A percentile compares a stretch with the other conserved stretches of the same genome.
Conservation (phyloP, 1,140 invertebrate species). For the Drosophila albomicans region DNA sequence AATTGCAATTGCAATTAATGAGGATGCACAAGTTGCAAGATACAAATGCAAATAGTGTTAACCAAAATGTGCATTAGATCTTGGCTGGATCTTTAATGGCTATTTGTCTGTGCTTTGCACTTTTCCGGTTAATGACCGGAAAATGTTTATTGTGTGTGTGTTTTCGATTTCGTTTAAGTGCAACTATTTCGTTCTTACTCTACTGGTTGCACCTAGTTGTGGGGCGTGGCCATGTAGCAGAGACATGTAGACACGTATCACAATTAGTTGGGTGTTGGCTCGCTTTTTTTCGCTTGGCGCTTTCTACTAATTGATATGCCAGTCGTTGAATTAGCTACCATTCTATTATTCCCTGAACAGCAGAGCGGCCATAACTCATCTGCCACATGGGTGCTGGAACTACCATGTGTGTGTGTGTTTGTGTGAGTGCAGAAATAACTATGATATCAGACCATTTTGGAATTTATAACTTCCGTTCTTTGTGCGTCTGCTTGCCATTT, state of each 20-base stretch:
- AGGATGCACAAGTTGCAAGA: constrained; percentile 11
- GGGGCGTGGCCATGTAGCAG: constrained; percentile 31
- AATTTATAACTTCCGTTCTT: constrained; percentile 75
- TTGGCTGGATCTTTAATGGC: constrained; percentile 48
- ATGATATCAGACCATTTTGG: constrained; percentile 70
- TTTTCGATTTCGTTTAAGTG: constrained; percentile 12
- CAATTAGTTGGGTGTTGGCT: constrained; percentile 62
- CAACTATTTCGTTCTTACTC: not conserved
- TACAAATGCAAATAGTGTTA: not conserved
- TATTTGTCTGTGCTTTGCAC: constrained; percentile 51
- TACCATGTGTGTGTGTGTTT: not conserved
- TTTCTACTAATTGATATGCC: constrained; percentile 81
- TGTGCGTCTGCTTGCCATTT: constrained; percentile 22
- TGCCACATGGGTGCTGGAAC: constrained; percentile 1
- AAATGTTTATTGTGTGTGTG: constrained; percentile 38
- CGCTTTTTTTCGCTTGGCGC: constrained; percentile 27
- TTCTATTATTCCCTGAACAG: constrained; percentile 48
- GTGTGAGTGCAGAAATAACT: constrained; percentile 55
- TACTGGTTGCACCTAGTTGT: constrained; percentile 47
- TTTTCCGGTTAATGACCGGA: constrained; percentile 79
- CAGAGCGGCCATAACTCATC: constrained; percentile 56
- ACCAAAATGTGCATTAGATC: not conserved
- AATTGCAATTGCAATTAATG: constrained; percentile 71
- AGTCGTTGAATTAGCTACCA: constrained; percentile 34
- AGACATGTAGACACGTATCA: constrained; percentile 15